Conservation (phyloP, 2,888 invertebrate species). For the Athalia circularis region DNA sequence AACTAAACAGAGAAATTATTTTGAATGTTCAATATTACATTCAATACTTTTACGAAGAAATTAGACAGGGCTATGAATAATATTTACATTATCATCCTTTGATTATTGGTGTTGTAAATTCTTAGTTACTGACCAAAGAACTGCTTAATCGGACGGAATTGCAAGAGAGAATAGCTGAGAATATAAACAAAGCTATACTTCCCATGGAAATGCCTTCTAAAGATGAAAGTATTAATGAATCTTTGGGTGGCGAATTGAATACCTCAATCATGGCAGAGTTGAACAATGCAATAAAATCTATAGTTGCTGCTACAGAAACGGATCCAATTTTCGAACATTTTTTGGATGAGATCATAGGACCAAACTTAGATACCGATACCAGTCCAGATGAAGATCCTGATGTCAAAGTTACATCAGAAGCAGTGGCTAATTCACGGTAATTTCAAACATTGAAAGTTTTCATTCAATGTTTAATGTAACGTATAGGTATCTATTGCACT, state of each 20-base stretch:
- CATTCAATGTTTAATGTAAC: not conserved
- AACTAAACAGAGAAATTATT: not conserved
- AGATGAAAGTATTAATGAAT: constrained; percentile 60
- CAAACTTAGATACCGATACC: constrained; percentile 61
- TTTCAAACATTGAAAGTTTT: constrained; percentile 38
- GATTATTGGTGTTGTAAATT: constrained; percentile 35
- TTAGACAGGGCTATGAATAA: not conserved
- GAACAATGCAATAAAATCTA: constrained; percentile 74
- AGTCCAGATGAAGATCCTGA: constrained; percentile 66
- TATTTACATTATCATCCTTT: not conserved
- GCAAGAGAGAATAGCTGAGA: constrained; percentile 76
- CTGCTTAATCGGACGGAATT: constrained; percentile 75
- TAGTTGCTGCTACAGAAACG: constrained; percentile 75
- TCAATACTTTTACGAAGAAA: not conserved
- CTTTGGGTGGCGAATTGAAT: constrained; percentile 60
- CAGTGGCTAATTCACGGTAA: constrained; percentile 21
- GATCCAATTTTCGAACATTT: constrained; percentile 76
- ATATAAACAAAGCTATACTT: constrained; percentile 75
- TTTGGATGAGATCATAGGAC: constrained; percentile 74
- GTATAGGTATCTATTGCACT: not conserved
- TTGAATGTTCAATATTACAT: not conserved
- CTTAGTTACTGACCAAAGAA: constrained; percentile 73
- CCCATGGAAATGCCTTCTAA: constrained; percentile 59
- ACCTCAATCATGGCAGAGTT: constrained; percentile 71
- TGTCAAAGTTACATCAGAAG: constrained; percentile 33